phyloP scores from a whole-genome alignment of 2,113 vertebrate genomes.

The Campylomormyrus numenius region DNA sequence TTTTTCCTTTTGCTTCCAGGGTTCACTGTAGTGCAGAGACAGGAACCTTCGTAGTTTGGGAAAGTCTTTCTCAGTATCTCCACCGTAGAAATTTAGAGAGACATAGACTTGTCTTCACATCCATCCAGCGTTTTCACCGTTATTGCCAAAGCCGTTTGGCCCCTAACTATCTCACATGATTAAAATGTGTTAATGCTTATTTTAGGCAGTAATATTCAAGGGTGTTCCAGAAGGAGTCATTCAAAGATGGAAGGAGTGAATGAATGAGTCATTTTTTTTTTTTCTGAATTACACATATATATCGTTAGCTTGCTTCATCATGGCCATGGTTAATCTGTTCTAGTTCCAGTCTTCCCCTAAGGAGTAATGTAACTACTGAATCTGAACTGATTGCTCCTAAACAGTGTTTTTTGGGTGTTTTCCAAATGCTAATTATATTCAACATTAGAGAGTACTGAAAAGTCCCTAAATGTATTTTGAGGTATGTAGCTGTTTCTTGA shows the following conservation, averaged over 20 bases:
- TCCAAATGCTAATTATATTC: conserved; percentile 18
- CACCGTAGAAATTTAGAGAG: not conserved
- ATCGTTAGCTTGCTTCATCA: not conserved
- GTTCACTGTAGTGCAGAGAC: not conserved
- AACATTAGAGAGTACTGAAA: not conserved
- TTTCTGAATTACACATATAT: not conserved
- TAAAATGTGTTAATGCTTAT: not conserved
- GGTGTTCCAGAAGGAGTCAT: not conserved
- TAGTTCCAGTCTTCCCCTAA: not conserved
- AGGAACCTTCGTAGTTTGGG: not conserved
- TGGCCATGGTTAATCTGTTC: not conserved
- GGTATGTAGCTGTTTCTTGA: not conserved
- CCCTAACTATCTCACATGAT: not conserved
- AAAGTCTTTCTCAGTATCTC: not conserved
- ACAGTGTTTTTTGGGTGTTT: not conserved
- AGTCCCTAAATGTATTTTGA: not conserved
- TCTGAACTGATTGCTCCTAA: conserved; percentile 9
- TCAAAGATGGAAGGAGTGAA: not conserved
- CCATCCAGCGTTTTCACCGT: not conserved
- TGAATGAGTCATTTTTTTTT: not conserved
- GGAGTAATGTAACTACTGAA: not conserved
- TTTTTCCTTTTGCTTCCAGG: not conserved
- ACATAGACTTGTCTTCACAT: not conserved
- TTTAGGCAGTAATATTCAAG: not conserved
- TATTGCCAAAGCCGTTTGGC: conserved; percentile 1